Evolutionary conservation across 2,113 vertebrate genomes (phyloP).

Genomic region (Ifrita kowaldi): DNA sequence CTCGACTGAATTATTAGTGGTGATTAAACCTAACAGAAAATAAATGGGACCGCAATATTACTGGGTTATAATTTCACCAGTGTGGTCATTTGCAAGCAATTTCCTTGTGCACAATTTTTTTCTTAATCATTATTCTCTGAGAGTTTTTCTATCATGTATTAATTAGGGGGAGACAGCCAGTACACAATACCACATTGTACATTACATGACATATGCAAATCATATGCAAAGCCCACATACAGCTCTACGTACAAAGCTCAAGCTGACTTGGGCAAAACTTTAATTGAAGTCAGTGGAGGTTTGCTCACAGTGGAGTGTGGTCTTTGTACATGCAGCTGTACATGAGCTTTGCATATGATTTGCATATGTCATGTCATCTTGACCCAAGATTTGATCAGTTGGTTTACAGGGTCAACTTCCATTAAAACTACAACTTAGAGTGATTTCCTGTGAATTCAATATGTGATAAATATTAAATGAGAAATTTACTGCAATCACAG

Average conservation of each 20-base stretch:
- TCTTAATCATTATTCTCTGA: slow-evolving; percentile 29
- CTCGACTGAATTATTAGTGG: slow-evolving; percentile 64
- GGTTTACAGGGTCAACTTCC: background rate
- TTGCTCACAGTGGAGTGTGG: background rate
- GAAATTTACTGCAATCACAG: background rate
- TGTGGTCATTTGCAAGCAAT: slow-evolving; percentile 54
- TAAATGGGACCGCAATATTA: slow-evolving; percentile 55
- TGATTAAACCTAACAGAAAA: slow-evolving; percentile 67
- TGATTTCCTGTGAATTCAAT: background rate
- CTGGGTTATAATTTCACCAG: slow-evolving; percentile 36
- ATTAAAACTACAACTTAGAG: slow-evolving; percentile 7
- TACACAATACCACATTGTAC: slow-evolving; percentile 31
- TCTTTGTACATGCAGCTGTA: background rate
- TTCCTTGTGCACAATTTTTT: slow-evolving; percentile 41
- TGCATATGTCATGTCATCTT: background rate
- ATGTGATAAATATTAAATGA: background rate
- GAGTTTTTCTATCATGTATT: slow-evolving; percentile 46
- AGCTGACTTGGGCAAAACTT: slow-evolving; percentile 21
- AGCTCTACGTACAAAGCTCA: background rate
- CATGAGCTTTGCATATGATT: background rate
- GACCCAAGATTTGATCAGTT: slow-evolving; percentile 26
- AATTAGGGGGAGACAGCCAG: slow-evolving; percentile 37
- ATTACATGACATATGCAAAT: slow-evolving; percentile 34
- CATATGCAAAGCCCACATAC: background rate
- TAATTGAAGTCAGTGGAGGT: slow-evolving; percentile 27